Evolutionary conservation across 2,113 vertebrate species (phyloP).

Genomic region (Rhabdomys dilectus): DNA sequence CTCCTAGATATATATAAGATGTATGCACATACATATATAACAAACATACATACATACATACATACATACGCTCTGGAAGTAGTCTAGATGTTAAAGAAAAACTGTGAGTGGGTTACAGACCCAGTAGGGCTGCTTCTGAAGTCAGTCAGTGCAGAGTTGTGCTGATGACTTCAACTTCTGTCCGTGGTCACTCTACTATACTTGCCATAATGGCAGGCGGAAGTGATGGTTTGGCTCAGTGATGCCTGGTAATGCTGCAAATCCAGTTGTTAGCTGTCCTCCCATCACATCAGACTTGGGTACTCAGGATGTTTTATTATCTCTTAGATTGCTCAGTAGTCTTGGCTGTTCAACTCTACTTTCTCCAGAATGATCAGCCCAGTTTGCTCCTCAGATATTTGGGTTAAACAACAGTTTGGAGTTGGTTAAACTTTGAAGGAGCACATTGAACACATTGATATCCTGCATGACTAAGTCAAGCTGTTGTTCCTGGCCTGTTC

Average conservation of each 20-base stretch:
- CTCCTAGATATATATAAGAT: no score
- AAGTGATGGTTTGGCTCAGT: slow-evolving; percentile 98
- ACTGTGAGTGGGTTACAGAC: neutral
- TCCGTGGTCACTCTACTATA: slow-evolving; percentile 88
- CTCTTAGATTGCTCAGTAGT: slow-evolving; percentile 96
- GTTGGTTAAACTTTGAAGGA: slow-evolving; percentile 95
- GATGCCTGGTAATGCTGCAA: slow-evolving; percentile 96
- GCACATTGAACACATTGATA: slow-evolving; percentile 95
- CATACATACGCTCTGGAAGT: neutral
- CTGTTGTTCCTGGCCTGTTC: neutral
- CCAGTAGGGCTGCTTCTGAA: neutral
- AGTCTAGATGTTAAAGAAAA: neutral
- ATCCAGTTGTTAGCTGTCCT: slow-evolving; percentile 96
- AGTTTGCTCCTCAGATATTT: slow-evolving; percentile 96
- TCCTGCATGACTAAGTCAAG: slow-evolving; percentile 63
- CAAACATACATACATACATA: no score
- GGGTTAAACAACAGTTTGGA: slow-evolving; percentile 94
- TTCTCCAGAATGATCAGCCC: slow-evolving; percentile 95
- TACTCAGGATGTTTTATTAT: slow-evolving; percentile 97
- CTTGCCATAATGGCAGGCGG: slow-evolving; percentile 97
- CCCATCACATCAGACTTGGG: slow-evolving; percentile 97
- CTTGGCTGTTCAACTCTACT: slow-evolving; percentile 94
- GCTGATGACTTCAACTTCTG: neutral
- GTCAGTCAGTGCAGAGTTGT: neutral
- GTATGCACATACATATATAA: no score